phyloP scores from a whole-genome alignment of 92 coral and sea anemone species.

The Zoanthus gigantus region DNA sequence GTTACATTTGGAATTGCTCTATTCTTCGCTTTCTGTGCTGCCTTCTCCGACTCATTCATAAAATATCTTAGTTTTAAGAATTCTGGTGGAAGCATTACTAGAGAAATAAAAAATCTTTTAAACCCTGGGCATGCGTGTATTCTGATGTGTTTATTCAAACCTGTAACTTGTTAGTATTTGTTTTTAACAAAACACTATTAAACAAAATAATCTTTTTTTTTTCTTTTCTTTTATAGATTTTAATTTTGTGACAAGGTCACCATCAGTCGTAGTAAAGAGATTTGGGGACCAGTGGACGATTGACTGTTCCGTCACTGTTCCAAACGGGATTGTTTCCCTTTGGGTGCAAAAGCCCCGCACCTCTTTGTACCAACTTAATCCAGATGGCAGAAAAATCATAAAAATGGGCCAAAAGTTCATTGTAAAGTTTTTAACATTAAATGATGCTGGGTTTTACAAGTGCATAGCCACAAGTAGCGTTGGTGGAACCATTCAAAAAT shows the following conservation, averaged over 20 bases:
- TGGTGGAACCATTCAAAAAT: slow-evolving; percentile 57
- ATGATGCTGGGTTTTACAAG: slow-evolving; percentile 71
- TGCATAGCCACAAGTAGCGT: slow-evolving; percentile 62
- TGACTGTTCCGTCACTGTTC: slow-evolving; percentile 65
- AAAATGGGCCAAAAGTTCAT: slow-evolving; percentile 51
- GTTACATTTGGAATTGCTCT: too few relatives aligned
- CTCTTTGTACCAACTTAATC: slow-evolving; percentile 35
- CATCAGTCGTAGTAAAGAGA: slow-evolving; percentile 38
- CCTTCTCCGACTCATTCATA: too few relatives aligned
- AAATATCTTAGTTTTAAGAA: too few relatives aligned
- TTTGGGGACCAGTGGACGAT: slow-evolving; percentile 58
- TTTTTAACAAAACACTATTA: too few relatives aligned
- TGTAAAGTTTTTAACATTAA: slow-evolving; percentile 19
- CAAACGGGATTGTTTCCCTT: slow-evolving; percentile 53
- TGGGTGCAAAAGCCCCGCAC: slow-evolving; percentile 53
- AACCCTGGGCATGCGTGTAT: too few relatives aligned
- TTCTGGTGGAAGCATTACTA: too few relatives aligned
- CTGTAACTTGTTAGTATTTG: too few relatives aligned
- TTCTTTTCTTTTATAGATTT: slow-evolving; percentile 52
- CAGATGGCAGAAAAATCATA: slow-evolving; percentile 61
- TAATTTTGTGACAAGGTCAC: slow-evolving; percentile 57
- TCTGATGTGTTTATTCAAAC: too few relatives aligned
- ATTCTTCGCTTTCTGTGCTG: too few relatives aligned
- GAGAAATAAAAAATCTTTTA: too few relatives aligned
- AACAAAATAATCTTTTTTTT: neutral